Evolutionary conservation across 2,888 invertebrate genomes (phyloP).

Genomic region (Lasioglossum marginatum): DNA sequence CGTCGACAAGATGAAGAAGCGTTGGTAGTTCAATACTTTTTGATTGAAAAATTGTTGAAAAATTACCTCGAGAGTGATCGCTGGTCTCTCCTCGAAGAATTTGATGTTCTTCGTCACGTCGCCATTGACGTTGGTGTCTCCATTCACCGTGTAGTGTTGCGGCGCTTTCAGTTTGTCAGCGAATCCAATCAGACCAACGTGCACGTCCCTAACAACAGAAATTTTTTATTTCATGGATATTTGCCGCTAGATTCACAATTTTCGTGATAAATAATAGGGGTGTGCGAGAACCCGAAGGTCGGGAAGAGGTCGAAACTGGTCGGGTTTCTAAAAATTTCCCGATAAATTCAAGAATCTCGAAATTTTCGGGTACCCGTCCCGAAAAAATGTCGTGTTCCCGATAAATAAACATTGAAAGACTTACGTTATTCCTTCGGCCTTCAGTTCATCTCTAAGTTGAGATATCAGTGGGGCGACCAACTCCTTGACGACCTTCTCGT

Average conservation of each 20-base stretch:
- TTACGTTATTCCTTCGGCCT: constrained; percentile 88
- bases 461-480: constrained; percentile 87
- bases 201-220: constrained; percentile 84
- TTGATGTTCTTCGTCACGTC: constrained; percentile 84
- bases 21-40: background rate
- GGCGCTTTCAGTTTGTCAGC: constrained; percentile 86
- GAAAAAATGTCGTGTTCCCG: too few relatives aligned
- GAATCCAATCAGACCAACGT: constrained; percentile 87
- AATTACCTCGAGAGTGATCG: constrained; percentile 73
- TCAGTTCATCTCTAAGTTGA: constrained; percentile 87
- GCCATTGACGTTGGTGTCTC: constrained; percentile 85
- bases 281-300: too few relatives aligned
- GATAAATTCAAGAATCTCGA: too few relatives aligned
- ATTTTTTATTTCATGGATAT: too few relatives aligned
- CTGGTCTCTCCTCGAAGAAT: constrained; percentile 77
- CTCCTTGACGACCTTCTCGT: constrained; percentile 88
- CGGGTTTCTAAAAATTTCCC: too few relatives aligned
- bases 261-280: background rate
- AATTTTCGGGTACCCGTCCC: too few relatives aligned
- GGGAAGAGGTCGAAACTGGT: too few relatives aligned
- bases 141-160: constrained; percentile 86
- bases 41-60: constrained; percentile 22
- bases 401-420: constrained; percentile 60
- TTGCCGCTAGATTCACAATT: too few relatives aligned
- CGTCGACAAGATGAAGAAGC: background rate